Conservation (phyloP, 2,888 invertebrate species). For the Nemapogon koenigi region DNA sequence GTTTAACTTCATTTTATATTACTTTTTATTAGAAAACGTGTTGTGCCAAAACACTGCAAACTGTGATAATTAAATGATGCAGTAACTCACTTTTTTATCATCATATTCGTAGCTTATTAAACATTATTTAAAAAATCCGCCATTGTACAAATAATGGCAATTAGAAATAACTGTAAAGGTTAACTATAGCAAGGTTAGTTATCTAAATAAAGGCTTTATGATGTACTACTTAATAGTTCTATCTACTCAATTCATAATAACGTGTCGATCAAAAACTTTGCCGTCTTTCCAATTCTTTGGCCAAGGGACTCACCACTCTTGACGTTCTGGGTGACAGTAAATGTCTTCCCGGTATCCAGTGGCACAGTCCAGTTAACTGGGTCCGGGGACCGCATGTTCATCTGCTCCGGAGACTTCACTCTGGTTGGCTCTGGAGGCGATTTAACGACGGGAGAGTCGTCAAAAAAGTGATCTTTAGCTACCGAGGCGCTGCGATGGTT, state of each 20-base stretch:
- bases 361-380: slow-evolving; percentile 96
- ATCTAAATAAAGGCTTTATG: too few species aligned
- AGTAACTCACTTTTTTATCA: too few species aligned
- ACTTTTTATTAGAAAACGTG: too few species aligned
- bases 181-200: too few species aligned
- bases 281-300: background rate
- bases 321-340: slow-evolving; percentile 92
- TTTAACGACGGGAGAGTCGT: slow-evolving; percentile 75
- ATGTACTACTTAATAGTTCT: too few species aligned
- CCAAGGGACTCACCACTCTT: slow-evolving; percentile 60
- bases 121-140: too few species aligned
- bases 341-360: slow-evolving; percentile 90
- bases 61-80: too few species aligned
- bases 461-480: slow-evolving; percentile 59
- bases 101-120: too few species aligned
- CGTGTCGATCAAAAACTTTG: slow-evolving; percentile 1
- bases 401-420: slow-evolving; percentile 92
- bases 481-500: slow-evolving; percentile 58
- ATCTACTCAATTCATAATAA: slow-evolving; percentile 1
- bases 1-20: too few species aligned
- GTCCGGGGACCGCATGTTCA: slow-evolving; percentile 91
- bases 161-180: too few species aligned
- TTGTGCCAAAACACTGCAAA: too few species aligned
- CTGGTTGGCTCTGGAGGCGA: slow-evolving; percentile 93
- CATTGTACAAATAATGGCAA: too few species aligned